Evolutionary conservation across 2,888 invertebrate species (phyloP).

Genomic region (Agonopterix alstromeriana): DNA sequence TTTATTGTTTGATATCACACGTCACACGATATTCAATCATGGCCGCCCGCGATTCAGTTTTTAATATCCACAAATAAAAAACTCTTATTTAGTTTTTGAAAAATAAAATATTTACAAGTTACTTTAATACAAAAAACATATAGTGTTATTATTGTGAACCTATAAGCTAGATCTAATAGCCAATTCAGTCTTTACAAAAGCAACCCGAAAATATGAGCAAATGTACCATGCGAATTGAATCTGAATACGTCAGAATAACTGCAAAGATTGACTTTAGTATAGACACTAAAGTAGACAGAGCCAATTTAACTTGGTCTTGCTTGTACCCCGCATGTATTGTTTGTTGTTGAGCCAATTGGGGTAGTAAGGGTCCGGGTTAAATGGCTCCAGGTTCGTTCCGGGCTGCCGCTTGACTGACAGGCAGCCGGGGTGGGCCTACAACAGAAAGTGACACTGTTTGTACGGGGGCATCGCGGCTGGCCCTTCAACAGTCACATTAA

Average conservation of each 20-base stretch:
- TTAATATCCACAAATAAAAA: too few species aligned
- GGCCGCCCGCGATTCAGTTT: too few species aligned
- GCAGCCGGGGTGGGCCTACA: conserved; percentile 38
- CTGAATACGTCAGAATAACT: conserved; percentile 58
- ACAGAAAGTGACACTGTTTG: conserved; percentile 48
- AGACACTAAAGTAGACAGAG: conserved; percentile 11
- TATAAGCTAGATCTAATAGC: too few species aligned
- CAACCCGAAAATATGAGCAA: background rate
- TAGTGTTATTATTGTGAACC: too few species aligned
- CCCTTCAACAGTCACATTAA: conserved; percentile 24
- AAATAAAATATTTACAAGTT: too few species aligned
- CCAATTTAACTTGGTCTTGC: conserved; percentile 29
- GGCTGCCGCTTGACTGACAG: conserved; percentile 64
- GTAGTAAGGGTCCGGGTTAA: conserved; percentile 34
- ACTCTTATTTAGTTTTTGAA: too few species aligned
- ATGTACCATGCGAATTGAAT: conserved; percentile 40
- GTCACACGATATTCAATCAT: too few species aligned
- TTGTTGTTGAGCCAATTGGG: conserved; percentile 19
- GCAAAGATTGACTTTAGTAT: conserved; percentile 53
- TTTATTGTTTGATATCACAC: too few species aligned
- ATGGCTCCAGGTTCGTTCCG: conserved; percentile 57
- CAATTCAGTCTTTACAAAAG: background rate
- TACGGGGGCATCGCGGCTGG: conserved; percentile 43
- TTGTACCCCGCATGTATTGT: conserved; percentile 16
- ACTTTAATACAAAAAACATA: too few species aligned